These are phyloP conservation scores for Thunnus thynnus DNA, from an alignment of 2,113 vertebrate genomes.

Conservation along the genomic window DNA sequence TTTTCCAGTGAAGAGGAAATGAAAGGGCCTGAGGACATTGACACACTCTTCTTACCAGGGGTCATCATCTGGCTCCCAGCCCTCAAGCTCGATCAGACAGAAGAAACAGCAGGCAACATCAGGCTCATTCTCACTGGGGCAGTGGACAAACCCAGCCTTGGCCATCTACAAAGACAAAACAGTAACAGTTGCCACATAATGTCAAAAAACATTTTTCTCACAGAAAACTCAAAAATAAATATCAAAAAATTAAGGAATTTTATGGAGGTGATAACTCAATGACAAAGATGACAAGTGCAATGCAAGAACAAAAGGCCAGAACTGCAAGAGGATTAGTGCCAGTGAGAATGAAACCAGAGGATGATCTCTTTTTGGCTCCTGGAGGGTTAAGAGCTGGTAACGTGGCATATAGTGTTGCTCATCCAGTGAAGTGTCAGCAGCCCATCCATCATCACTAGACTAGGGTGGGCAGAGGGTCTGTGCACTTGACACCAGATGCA, in stretches of 20 bases:
- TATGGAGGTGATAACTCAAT: not conserved
- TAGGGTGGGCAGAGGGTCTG: not conserved
- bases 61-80: slow-evolving; percentile 88
- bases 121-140: slow-evolving; percentile 81
- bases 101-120: slow-evolving; percentile 88
- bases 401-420: slow-evolving; percentile 23
- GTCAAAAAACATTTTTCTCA: not conserved
- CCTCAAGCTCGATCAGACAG: slow-evolving; percentile 87
- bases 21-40: not conserved
- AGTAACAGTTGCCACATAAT: not conserved
- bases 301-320: not conserved
- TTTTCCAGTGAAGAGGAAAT: not conserved
- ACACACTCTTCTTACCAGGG: slow-evolving; percentile 77
- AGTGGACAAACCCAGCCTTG: slow-evolving; percentile 86
- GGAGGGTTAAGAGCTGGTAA: slow-evolving; percentile 30
- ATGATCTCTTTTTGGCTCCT: slow-evolving; percentile 17
- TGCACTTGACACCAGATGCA: slow-evolving; percentile 37
- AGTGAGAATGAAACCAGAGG: slow-evolving; percentile 10
- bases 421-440: slow-evolving; percentile 53
- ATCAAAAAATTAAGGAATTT: not conserved
- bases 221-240: not conserved
- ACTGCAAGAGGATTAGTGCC: not conserved
- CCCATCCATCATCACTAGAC: slow-evolving; percentile 38
- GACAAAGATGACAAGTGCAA: not conserved
- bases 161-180: slow-evolving; percentile 84